Conservation (phyloP, 1,140 invertebrate genomes). For the Drosophila truncata region DNA sequence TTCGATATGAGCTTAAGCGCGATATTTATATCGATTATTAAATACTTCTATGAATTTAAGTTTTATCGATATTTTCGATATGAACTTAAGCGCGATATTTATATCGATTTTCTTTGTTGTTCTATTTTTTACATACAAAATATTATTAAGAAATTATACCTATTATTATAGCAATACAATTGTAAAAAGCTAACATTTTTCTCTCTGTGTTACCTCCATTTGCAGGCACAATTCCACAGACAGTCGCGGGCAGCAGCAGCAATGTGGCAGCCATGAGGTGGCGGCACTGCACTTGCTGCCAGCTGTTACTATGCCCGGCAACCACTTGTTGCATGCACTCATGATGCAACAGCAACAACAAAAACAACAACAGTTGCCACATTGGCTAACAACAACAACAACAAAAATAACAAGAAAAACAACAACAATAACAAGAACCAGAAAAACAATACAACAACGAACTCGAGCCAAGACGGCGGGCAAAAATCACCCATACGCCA, state of each 20-base stretch:
- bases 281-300: slow-evolving; percentile 41
- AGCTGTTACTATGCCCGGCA: slow-evolving; percentile 57
- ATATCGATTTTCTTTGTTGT: no score
- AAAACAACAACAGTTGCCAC: slow-evolving; percentile 21
- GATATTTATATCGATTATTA: no score
- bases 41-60: no score
- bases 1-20: no score
- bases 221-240: background rate
- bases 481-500: slow-evolving; percentile 61
- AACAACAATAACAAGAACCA: slow-evolving; percentile 2
- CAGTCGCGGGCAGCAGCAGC: slow-evolving; percentile 13
- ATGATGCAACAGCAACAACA: slow-evolving; percentile 60
- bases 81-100: no score
- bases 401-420: background rate
- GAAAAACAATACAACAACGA: slow-evolving; percentile 43
- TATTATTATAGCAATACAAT: no score
- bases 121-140: no score
- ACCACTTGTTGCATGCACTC: slow-evolving; percentile 72
- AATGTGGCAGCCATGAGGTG: slow-evolving; percentile 68
- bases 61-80: no score
- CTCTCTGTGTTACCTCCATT: background rate
- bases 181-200: background rate
- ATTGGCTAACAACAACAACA: slow-evolving; percentile 15
- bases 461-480: slow-evolving; percentile 53
- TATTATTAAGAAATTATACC: no score